Conservation (phyloP, 2,797 vertebrate species). For the Microctenopoma lineatum region DNA sequence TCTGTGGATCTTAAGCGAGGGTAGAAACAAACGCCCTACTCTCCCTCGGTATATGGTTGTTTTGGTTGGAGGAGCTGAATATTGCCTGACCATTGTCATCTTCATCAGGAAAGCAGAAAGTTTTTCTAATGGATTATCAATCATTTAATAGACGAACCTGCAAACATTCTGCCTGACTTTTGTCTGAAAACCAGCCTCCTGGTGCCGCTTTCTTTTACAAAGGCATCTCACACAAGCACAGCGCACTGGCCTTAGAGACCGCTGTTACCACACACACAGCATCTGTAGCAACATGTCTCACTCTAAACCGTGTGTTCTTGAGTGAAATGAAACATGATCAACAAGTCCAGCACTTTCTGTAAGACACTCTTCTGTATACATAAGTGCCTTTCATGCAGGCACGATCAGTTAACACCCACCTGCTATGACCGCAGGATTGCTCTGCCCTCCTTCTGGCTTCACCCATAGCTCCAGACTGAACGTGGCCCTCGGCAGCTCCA, state of each 20-base stretch:
- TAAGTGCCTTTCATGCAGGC: background rate
- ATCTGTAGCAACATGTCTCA: background rate
- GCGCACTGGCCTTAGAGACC: background rate
- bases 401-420: constrained; percentile 81
- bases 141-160: background rate
- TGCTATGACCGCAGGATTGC: constrained; percentile 91
- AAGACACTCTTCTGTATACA: background rate
- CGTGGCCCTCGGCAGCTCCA: constrained; percentile 84
- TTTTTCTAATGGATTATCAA: background rate
- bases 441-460: constrained; percentile 94
- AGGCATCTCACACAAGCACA: background rate
- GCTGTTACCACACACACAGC: background rate
- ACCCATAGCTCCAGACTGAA: constrained; percentile 96
- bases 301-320: too few relatives aligned
- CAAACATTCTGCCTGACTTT: constrained; percentile 16
- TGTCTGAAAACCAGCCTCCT: background rate
- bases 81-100: background rate
- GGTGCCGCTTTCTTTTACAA: background rate
- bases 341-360: background rate
- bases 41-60: too few relatives aligned
- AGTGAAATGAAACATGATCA: background rate
- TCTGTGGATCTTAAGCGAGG: background rate
- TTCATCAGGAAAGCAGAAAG: background rate
- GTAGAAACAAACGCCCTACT: too few relatives aligned
- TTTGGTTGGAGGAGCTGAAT: background rate